Evolutionary conservation across 2,888 invertebrate species (phyloP).

Genomic region (Habroteleia sp.): DNA sequence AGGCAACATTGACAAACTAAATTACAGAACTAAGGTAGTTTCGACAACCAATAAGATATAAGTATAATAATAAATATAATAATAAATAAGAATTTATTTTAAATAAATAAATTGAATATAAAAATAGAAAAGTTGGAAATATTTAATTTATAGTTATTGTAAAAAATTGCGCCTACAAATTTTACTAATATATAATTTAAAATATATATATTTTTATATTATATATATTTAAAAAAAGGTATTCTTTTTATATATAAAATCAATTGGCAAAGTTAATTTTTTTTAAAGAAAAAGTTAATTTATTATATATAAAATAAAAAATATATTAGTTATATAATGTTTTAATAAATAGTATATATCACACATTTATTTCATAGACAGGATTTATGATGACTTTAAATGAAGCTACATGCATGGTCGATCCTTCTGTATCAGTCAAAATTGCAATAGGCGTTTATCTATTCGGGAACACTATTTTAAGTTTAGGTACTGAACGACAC

Average conservation of each 20-base stretch:
- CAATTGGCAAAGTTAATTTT: too few relatives aligned
- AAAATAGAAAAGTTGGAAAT: too few relatives aligned
- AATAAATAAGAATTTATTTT: neutral
- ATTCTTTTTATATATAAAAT: too few relatives aligned
- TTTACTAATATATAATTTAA: too few relatives aligned
- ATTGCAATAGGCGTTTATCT: constrained; percentile 89
- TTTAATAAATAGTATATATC: constrained; percentile 16
- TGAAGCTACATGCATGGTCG: constrained; percentile 87
- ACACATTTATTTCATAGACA: constrained; percentile 82
- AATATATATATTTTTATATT: too few relatives aligned
- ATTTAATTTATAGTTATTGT: too few relatives aligned
- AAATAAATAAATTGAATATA: too few relatives aligned
- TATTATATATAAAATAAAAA: too few relatives aligned
- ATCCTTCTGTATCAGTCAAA: constrained; percentile 89
- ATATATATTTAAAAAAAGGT: too few relatives aligned
- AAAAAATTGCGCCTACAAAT: too few relatives aligned
- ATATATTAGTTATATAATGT: too few relatives aligned
- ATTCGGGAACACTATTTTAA: constrained; percentile 88
- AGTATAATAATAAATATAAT: neutral
- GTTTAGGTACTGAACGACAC: constrained; percentile 89
- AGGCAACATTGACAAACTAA: constrained; percentile 83
- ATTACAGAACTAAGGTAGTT: constrained; percentile 85
- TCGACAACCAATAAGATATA: neutral
- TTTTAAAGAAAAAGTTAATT: too few relatives aligned
- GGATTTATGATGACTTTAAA: constrained; percentile 88